A percentile compares a stretch with the other conserved stretches of the same genome.
phyloP scores from a whole-genome alignment of 30 jellyfish, hydroid and myxozoan species.

The Sanderia malayensis region DNA sequence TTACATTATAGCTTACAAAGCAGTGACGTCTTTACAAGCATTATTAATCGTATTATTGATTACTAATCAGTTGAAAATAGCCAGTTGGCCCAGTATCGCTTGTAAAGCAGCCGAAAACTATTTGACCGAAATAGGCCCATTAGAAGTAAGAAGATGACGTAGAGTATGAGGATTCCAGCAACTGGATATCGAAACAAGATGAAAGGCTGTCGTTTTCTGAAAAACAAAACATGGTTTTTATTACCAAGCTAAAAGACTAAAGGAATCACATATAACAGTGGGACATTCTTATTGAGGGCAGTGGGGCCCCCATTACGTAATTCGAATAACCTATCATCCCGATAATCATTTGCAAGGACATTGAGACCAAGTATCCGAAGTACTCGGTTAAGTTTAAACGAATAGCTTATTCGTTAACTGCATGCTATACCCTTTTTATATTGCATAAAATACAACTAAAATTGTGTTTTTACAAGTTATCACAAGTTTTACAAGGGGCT shows the following conservation, averaged over 20 bases:
- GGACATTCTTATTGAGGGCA: neutral
- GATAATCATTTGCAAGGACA: too few relatives aligned
- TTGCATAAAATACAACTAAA: too few relatives aligned
- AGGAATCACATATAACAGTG: neutral
- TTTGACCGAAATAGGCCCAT: conserved; percentile 68
- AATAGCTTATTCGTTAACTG: too few relatives aligned
- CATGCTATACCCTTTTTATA: too few relatives aligned
- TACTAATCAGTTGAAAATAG: conserved; percentile 15
- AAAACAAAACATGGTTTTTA: neutral
- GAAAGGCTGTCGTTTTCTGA: conserved; percentile 14
- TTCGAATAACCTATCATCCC: too few relatives aligned
- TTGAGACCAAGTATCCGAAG: too few relatives aligned
- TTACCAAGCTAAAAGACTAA: neutral
- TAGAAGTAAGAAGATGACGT: conserved; percentile 44
- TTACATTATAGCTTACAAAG: too few relatives aligned
- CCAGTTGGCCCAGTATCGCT: conserved; percentile 52
- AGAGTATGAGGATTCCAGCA: conserved; percentile 47
- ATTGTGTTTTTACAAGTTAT: too few relatives aligned
- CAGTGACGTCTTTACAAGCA: too few relatives aligned
- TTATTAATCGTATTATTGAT: too few relatives aligned
- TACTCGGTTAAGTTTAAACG: too few relatives aligned
- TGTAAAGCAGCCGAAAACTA: conserved; percentile 50
- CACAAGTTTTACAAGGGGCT: too few relatives aligned
- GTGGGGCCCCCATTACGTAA: neutral
- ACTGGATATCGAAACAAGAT: conserved; percentile 69